These are phyloP conservation scores for Drosophila barbarae DNA, from an alignment of 2,888 invertebrate species.

Conservation along the genomic window DNA sequence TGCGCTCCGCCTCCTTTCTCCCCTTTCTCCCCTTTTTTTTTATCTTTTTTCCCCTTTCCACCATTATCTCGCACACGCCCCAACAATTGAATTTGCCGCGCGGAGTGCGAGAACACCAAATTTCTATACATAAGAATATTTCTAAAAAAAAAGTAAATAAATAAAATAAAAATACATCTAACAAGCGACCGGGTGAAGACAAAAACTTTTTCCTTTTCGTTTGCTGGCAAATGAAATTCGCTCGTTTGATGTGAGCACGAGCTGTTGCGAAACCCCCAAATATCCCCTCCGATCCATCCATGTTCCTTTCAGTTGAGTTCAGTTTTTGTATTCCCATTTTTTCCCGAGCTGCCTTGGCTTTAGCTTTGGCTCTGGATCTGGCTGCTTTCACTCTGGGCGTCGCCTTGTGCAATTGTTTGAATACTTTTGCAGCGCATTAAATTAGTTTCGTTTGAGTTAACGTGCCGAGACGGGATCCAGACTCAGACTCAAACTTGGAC, in stretches of 20 bases:
- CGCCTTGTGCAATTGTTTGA: conserved; percentile 75
- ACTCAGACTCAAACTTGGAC: conserved; percentile 19
- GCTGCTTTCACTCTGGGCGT: conserved; percentile 65
- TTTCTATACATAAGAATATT: conserved; percentile 39
- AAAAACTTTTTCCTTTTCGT: conserved; percentile 65
- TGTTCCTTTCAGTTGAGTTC: conserved; percentile 25
- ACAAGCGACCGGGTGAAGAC: conserved; percentile 19
- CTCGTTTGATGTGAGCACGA: conserved; percentile 69
- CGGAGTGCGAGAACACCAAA: conserved; percentile 20
- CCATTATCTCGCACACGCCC: conserved; percentile 53
- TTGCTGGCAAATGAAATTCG: conserved; percentile 71
- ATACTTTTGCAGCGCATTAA: conserved; percentile 75
- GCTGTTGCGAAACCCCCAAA: conserved; percentile 18
- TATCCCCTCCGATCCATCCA: not conserved
- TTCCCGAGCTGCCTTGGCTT: conserved; percentile 32
- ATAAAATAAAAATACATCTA: conserved; percentile 33
- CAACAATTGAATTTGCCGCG: conserved; percentile 64
- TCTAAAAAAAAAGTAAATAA: conserved; percentile 33
- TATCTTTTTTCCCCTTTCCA: not conserved
- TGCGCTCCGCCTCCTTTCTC: conserved; percentile 30
- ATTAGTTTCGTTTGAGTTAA: conserved; percentile 77
- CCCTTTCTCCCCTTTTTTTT: not conserved
- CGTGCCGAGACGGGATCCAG: conserved; percentile 59
- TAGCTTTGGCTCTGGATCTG: conserved; percentile 11
- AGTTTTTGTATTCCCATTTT: conserved; percentile 28